Conservation (phyloP, 2,888 invertebrate species). For the Siphonodentalium dalli region DNA sequence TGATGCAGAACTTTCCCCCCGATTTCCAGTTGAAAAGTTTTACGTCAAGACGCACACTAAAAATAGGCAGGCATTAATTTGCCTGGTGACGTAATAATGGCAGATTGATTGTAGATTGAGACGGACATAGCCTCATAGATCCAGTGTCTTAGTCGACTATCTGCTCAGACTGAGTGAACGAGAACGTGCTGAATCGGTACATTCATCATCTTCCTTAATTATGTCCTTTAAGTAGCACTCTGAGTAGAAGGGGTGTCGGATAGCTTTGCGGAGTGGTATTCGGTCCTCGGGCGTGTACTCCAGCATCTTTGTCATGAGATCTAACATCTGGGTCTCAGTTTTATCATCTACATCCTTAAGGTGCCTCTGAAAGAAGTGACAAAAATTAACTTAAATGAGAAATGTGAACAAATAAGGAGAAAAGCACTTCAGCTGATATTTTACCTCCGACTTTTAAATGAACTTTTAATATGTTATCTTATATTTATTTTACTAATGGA, state of each 20-base stretch:
- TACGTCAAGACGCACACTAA: too few species aligned
- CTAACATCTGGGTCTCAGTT: conserved; percentile 92
- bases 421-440: too few species aligned
- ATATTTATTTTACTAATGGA: too few species aligned
- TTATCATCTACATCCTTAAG: conserved; percentile 80
- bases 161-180: conserved; percentile 61
- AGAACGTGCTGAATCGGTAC: conserved; percentile 44
- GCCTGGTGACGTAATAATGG: too few species aligned
- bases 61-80: too few species aligned
- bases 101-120: too few species aligned
- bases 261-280: conserved; percentile 84
- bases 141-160: too few species aligned
- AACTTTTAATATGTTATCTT: too few species aligned
- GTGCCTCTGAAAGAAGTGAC: conserved; percentile 76
- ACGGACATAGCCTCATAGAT: too few species aligned
- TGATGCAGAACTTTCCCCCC: too few species aligned
- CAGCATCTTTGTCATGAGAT: conserved; percentile 92
- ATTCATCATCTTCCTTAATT: conserved; percentile 30
- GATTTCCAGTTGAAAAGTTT: too few species aligned
- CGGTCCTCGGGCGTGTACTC: conserved; percentile 94
- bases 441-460: too few species aligned
- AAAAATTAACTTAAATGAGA: neutral
- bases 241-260: conserved; percentile 89
- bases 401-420: neutral
- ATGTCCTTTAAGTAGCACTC: conserved; percentile 38